Conservation (phyloP, 2,113 vertebrate genomes). For the Tauraco erythrolophus region DNA sequence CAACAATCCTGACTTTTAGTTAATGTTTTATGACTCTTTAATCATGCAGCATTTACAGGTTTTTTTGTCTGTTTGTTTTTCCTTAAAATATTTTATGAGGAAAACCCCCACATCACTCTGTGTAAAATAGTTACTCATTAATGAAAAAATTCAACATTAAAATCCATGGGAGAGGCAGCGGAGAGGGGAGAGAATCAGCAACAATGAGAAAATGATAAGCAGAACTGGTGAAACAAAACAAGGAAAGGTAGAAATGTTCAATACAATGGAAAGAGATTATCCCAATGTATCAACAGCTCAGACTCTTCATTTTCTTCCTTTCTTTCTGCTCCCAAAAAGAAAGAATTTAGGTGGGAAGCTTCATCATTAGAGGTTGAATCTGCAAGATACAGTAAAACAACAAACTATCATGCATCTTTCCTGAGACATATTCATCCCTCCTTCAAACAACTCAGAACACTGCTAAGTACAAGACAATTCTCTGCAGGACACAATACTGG, state of each 20-base stretch:
- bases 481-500: not conserved
- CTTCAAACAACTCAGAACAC: constrained; percentile 62
- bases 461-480: constrained; percentile 13
- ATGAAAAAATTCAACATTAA: constrained; percentile 52
- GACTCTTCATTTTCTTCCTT: constrained; percentile 83
- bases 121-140: constrained; percentile 43
- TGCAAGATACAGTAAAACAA: constrained; percentile 83
- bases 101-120: constrained; percentile 21
- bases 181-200: constrained; percentile 22
- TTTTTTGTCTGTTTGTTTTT: not conserved
- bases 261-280: constrained; percentile 78
- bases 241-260: constrained; percentile 78
- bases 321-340: constrained; percentile 80
- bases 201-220: constrained; percentile 62
- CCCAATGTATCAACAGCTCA: constrained; percentile 80
- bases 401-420: constrained; percentile 80
- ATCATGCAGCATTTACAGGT: constrained; percentile 71
- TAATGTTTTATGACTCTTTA: constrained; percentile 57
- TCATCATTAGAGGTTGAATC: constrained; percentile 81
- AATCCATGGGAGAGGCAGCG: constrained; percentile 42
- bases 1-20: constrained; percentile 67
- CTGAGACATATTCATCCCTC: constrained; percentile 62
- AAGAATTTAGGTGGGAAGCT: constrained; percentile 83
- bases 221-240: constrained; percentile 77
- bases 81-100: constrained; percentile 7